Base-by-base conservation (phyloP, 1,140 invertebrate genomes). In the Archivesica marissinica region DNA sequence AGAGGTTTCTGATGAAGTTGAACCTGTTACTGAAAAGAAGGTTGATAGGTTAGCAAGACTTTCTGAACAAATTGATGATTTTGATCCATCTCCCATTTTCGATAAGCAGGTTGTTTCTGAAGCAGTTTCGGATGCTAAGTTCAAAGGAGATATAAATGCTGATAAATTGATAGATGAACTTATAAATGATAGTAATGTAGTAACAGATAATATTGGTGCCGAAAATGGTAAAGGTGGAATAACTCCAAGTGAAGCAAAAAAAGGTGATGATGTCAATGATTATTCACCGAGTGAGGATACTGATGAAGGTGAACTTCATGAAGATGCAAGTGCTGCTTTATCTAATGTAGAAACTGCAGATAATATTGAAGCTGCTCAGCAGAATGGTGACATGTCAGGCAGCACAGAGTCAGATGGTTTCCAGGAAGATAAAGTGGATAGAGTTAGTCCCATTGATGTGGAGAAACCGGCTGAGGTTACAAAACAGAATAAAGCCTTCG, bases 391-490 rank as follows among this genome's bases (percentile, higher is more conserved):
- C 39, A 86, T 87, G 86, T 85, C 87, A 35, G 85, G 68, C 7
- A 89, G 88, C 44, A 86, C 86, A 33, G 88, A 86, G 50, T 87
- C 88, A 20, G 88, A 89, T n/a, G 88, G 84, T 25, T 68, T 89
- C 25, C 80, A 87, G 30, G 88, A 87, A 39, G 84, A 78, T 0
- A 74, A 25, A 15, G 68, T 66, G 9, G 56, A 33, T 9, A 76
- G 52, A 2, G 39, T 33, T 15, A 68, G 81, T 68, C 74, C 61
- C 28, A n/a, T n/a, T n/a, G 56, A 50, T 28, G 25, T 59, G 28
- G 52, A 66, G 30, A 77, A 84, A 64, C 30, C 47, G 13, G 50
- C 56, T 13, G 75, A 80, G 23, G 75, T 38, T 11, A 72, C 54
- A 13, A 30, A 50, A 23, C 30, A 80, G 17, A 86, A 86, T 52